Conservation (phyloP, 2,113 vertebrate species). For the Felis catus region DNA sequence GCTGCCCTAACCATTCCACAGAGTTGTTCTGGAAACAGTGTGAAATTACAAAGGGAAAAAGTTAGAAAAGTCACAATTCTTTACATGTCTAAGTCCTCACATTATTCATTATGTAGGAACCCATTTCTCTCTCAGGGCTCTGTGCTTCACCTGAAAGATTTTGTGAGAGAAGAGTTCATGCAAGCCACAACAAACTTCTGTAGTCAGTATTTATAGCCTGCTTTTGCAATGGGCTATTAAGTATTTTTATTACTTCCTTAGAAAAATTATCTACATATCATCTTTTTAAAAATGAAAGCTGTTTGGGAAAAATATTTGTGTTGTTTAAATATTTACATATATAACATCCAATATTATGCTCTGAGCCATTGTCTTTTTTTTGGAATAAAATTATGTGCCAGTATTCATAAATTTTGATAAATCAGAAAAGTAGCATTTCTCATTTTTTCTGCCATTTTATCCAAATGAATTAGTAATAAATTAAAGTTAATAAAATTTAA, state of each 20-base stretch:
- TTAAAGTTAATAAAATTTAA: neutral
- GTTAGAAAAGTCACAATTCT: neutral
- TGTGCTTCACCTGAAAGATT: neutral
- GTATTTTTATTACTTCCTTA: neutral
- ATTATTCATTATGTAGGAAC: neutral
- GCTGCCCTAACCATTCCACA: neutral
- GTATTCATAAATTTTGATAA: neutral
- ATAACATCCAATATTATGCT: neutral
- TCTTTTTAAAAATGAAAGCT: neutral
- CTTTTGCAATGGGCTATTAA: neutral
- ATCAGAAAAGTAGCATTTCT: neutral
- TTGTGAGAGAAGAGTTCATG: neutral
- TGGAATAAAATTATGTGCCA: neutral
- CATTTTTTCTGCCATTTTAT: neutral
- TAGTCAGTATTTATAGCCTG: neutral
- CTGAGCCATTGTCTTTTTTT: neutral
- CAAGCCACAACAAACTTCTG: neutral
- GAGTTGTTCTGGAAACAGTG: neutral
- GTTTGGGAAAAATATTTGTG: neutral
- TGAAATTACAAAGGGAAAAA: neutral
- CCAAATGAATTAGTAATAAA: neutral
- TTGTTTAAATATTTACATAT: neutral
- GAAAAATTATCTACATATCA: neutral
- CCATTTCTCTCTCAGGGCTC: neutral
- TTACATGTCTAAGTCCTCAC: neutral